A percentile compares a stretch with the other conserved stretches of the same genome.
Evolutionary conservation across 2,888 invertebrate genomes (phyloP).

Genomic region (Tetragonisca angustula): DNA sequence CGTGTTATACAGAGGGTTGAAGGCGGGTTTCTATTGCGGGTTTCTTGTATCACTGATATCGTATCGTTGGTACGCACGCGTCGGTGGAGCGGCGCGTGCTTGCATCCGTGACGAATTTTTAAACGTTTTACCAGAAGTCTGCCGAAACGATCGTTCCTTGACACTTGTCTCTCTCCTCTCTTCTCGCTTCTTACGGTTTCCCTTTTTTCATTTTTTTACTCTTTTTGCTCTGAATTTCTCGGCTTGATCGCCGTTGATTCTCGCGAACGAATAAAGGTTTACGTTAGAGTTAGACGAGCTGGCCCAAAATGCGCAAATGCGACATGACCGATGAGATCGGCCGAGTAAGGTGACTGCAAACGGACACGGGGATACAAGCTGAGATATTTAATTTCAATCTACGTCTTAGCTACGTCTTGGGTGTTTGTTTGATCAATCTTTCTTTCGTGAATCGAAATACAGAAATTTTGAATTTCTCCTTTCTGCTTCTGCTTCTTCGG

Average conservation of each 20-base stretch:
- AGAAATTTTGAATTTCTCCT: conserved; percentile 20
- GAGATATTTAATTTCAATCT: not conserved
- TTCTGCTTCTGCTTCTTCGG: not conserved
- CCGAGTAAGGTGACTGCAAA: conserved; percentile 7
- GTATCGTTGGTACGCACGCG: conserved; percentile 5
- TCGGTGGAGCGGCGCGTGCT: conserved; percentile 14
- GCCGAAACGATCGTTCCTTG: conserved; percentile 65
- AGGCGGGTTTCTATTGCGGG: conserved; percentile 35
- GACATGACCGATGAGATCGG: conserved; percentile 44
- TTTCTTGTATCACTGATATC: conserved; percentile 20
- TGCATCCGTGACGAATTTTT: conserved; percentile 55
- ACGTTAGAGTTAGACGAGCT: conserved; percentile 76
- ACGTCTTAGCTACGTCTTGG: no score
- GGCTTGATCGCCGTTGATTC: conserved; percentile 21
- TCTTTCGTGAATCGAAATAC: not conserved
- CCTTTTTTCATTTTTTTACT: not conserved
- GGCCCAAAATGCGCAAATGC: conserved; percentile 74
- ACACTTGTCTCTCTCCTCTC: conserved; percentile 2
- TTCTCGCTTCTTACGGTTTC: not conserved
- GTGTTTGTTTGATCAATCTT: not conserved
- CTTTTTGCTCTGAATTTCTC: not conserved
- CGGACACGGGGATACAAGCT: conserved; percentile 6
- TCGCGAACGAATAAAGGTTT: conserved; percentile 43
- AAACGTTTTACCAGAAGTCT: conserved; percentile 47
- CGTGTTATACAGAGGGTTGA: conserved; percentile 51